Conservation (phyloP, 2,113 vertebrate species). For the Pampusana beccarii region DNA sequence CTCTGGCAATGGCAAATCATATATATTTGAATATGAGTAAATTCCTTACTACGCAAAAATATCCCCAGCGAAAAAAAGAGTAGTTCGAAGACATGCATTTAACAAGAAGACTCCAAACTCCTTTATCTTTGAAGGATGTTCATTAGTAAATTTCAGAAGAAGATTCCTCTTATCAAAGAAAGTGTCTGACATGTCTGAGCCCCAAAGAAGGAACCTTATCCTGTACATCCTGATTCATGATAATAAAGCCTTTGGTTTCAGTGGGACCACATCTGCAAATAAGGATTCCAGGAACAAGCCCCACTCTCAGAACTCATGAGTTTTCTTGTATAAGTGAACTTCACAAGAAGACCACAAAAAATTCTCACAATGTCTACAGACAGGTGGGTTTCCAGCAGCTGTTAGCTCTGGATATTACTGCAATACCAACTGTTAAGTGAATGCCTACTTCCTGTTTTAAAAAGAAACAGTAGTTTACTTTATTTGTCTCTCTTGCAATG, state of each 20-base stretch:
- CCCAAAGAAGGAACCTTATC: not conserved
- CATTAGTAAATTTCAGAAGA: not conserved
- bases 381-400: not conserved
- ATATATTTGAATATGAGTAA: not conserved
- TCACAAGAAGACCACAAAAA: not conserved
- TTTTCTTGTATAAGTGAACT: not conserved
- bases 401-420: not conserved
- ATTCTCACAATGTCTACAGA: not conserved
- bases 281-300: not conserved
- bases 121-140: not conserved
- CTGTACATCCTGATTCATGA: not conserved
- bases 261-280: not conserved
- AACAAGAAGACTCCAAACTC: not conserved
- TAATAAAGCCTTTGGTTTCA: not conserved
- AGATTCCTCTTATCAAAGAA: not conserved
- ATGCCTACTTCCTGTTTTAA: not conserved
- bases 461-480: not conserved
- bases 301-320: not conserved
- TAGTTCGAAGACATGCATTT: not conserved
- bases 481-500: not conserved
- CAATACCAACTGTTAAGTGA: not conserved
- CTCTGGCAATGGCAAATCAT: not conserved
- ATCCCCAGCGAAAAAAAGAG: not conserved
- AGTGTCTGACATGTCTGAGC: not conserved
- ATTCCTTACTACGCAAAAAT: not conserved